phyloP scores from a whole-genome alignment of 2,888 invertebrate genomes.

The Sympetrum striolatum region DNA sequence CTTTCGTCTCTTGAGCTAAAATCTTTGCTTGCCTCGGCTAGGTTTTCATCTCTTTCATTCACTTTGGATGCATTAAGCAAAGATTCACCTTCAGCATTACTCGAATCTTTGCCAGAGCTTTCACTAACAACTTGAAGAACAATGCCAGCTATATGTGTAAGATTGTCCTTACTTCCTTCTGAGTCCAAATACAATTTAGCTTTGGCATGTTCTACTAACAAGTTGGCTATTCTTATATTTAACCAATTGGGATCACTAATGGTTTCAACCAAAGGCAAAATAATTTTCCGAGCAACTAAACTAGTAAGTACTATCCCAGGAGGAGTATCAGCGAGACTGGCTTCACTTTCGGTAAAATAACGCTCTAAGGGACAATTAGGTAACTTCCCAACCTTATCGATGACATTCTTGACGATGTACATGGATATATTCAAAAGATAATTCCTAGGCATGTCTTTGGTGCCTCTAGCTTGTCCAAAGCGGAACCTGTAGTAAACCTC shows the following conservation, averaged over 20 bases:
- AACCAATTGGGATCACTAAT: conserved; percentile 41
- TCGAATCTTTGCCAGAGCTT: neutral
- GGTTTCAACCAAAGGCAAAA: conserved; percentile 1
- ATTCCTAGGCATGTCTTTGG: neutral
- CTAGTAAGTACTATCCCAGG: conserved; percentile 4
- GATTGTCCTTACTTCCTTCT: neutral
- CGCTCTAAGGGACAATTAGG: neutral
- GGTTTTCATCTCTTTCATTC: neutral
- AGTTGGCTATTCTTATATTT: conserved; percentile 3
- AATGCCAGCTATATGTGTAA: neutral
- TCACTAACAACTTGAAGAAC: neutral
- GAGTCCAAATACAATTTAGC: neutral
- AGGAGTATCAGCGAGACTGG: conserved; percentile 7
- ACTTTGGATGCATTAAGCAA: neutral
- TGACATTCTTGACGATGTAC: neutral
- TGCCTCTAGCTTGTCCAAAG: neutral
- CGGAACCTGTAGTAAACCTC: conserved; percentile 1
- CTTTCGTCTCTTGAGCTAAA: neutral
- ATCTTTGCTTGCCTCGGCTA: neutral
- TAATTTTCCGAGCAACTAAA: conserved; percentile 3
- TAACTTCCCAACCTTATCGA: neutral
- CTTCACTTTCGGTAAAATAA: conserved; percentile 1
- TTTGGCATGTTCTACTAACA: conserved; percentile 15
- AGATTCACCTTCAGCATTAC: neutral
- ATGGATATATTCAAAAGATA: neutral